A percentile compares a stretch with the other conserved stretches of the same genome.
phyloP scores from a whole-genome alignment of 2,797 vertebrate species.

The Nyctibius grandis region DNA sequence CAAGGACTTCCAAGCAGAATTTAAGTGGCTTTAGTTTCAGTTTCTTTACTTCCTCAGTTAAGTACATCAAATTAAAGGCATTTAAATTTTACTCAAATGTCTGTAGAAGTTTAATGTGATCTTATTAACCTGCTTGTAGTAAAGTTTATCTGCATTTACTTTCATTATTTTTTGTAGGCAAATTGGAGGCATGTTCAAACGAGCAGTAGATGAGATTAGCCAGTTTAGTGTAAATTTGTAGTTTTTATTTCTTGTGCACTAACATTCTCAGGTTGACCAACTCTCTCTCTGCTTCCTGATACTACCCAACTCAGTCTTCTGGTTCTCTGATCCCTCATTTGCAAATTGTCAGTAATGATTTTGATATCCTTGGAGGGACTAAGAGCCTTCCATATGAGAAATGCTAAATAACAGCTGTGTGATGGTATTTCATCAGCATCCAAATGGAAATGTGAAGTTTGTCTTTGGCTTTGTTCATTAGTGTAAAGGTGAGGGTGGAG shows the following conservation, averaged over 20 bases:
- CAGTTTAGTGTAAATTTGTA: neutral
- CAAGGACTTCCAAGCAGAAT: neutral
- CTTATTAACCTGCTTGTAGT: neutral
- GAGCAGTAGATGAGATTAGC: neutral
- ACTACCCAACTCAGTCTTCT: neutral
- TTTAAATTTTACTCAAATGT: neutral
- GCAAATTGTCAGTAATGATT: neutral
- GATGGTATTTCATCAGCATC: neutral
- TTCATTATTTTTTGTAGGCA: neutral
- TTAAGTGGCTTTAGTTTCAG: constrained; percentile 29
- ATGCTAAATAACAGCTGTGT: neutral
- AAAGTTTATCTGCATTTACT: neutral
- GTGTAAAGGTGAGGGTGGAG: neutral
- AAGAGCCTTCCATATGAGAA: neutral
- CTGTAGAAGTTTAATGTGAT: neutral
- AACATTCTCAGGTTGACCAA: neutral
- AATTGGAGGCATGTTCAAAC: neutral
- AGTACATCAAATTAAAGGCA: neutral
- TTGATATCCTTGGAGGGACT: neutral
- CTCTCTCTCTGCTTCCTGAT: neutral
- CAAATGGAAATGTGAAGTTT: neutral
- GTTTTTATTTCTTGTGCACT: neutral
- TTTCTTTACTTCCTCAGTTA: constrained; percentile 1
- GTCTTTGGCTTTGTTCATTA: neutral
- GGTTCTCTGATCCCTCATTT: neutral